Evolutionary conservation across 2,113 vertebrate genomes (phyloP), one percentile per base, ranked within the genome.

Genomic region (Ptilorrhoa leucosticta): DNA sequence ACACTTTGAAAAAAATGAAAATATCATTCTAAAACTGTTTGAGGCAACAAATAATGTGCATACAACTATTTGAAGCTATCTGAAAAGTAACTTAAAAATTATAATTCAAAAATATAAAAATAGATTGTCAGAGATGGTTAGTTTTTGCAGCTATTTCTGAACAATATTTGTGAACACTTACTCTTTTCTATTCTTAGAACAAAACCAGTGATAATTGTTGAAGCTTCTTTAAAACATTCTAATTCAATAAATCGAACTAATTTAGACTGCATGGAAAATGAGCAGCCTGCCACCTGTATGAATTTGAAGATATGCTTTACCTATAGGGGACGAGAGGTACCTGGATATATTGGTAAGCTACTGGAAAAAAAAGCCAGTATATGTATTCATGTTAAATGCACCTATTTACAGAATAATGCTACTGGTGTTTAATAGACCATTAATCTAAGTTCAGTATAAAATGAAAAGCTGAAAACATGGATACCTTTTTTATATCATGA

Each of bases 181-280:
- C 44, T 93, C 27, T 63, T 95, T n/a, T 94, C 56, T 82, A 6
- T 95, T 76, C 63, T 56, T 95, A 99, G 99, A 98, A 98, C 99
- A 79, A 99, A 98, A 66, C 99, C 99, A 5, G 98, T 99, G 66
- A 96, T 99, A 93, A 98, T 98, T 95, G 98, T 99, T 60, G 97
- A 99, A 87, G 98, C 98, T 31, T 98, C 96, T 58, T 97, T 99
- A 95, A 91, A 91, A 17, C 97, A 99, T 89, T 98, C 98, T 12
- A 95, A 96, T 70, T 97, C 98, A 78, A 95, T 99, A 89, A 99
- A 99, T 83, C 98, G 97, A 75, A 98, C 95, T 37, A 95, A 97
- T 83, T 93, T 97, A 50, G 96, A 98, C 78, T 99, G 99, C 80
- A 10, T 48, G 40, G 98, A 98, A 95, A 98, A 97, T 81, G 98